Evolutionary conservation across 2,113 vertebrate genomes (phyloP).

Genomic region (Tenebrosternarchus preto): DNA sequence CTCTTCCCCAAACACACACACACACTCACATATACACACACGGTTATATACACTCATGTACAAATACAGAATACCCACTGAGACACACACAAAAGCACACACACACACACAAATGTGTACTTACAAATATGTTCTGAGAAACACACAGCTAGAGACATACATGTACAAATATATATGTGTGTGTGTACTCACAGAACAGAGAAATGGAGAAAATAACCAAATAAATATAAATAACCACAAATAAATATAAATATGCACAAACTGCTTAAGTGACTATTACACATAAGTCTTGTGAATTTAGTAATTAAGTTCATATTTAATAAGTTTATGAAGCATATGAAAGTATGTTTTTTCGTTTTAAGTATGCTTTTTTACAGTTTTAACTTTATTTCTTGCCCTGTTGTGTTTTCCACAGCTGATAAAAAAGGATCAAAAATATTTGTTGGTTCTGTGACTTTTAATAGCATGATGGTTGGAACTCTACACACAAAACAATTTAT

Average conservation of each 20-base stretch:
- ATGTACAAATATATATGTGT: slow-evolving; percentile 4
- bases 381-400: background rate
- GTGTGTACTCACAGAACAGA: slow-evolving; percentile 6
- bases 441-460: slow-evolving; percentile 2
- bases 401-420: background rate
- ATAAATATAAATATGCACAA: background rate
- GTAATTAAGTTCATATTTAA: too few relatives aligned
- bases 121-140: background rate
- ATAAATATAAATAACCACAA: background rate
- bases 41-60: slow-evolving; percentile 19
- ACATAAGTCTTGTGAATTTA: background rate
- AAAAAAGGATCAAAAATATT: background rate
- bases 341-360: background rate
- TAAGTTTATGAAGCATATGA: background rate
- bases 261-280: background rate
- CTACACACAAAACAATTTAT: slow-evolving; percentile 32
- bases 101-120: slow-evolving; percentile 41
- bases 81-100: slow-evolving; percentile 16
- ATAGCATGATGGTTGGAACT: background rate
- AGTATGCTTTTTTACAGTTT: background rate
- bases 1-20: slow-evolving; percentile 65
- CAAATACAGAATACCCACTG: slow-evolving; percentile 30
- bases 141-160: slow-evolving; percentile 7
- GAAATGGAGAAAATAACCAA: too few relatives aligned
- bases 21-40: slow-evolving; percentile 37